Base-by-base conservation (phyloP, 2,113 vertebrate species). In the Rattus rattus region DNA sequence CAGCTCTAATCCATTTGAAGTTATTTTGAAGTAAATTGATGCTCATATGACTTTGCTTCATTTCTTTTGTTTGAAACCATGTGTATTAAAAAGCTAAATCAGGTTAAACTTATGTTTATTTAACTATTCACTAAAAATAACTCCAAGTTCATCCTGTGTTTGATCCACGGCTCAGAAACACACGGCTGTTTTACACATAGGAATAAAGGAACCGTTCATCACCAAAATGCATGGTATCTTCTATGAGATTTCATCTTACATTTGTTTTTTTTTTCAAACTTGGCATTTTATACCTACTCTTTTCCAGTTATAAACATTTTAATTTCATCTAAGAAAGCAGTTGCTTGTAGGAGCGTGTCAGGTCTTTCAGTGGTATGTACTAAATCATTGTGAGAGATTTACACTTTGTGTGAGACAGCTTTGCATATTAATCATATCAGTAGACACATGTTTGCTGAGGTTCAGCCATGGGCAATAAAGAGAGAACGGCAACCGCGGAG, bases 271-370 rank as follows among this genome's bases (percentile, higher is more conserved):
- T n/a, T 86, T 73, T 81, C 16, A 75, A 61, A 14, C 61, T 86
- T 95, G 47, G 49, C n/a, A 70, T 75, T 94, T 94, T 67, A 92
- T 81, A 91, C 5, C 36, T 89, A 94, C 24, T 69, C 96, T 96
- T 84, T 28, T 36, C 80, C 54, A 95, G 93, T 90, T 92, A 94
- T 88, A 90, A 95, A 87, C 67, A 75, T 91, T 85, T 92, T 49
- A 94, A 67, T 96, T 97, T 98, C 91, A 97, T 94, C 96, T 96
- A 96, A 90, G 47, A 36, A 49, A 90, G 96, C 7, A 81, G 11
- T 92, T 97, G 93, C 9, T 65, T 96, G 88, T 22, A 97, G 85
- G 0, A 0, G 47, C 70, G 33, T 80, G 63, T 61, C 61, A 88
- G 56, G 80, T 88, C 39, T 91, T 97, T 95, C 72, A 81, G 54